Evolutionary conservation across 1,140 invertebrate species (phyloP), one percentile per base, ranked within the genome.

Genomic region (Patella vulgata): DNA sequence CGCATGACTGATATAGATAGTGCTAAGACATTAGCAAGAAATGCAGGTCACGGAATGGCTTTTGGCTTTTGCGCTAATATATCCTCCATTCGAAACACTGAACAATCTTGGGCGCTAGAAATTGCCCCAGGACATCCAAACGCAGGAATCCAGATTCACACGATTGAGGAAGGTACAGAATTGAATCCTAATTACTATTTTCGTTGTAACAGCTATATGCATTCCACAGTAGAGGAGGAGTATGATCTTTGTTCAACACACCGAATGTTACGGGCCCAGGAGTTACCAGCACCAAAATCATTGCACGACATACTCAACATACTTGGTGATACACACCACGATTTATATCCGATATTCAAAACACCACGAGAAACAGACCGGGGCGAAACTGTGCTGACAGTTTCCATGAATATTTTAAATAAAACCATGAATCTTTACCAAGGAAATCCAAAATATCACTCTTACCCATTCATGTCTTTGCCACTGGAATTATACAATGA

Each of bases 51-150:
- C 25, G 47, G 58, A 9, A n/a, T n/a, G 21, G 58, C 58, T 19
- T 59, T 51, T 19, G 58, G 46, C 19, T 59, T 59, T 39, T 52
- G 47, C 27, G 47, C 30, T n/a, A 59, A 59, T 36, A 3, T 59
- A 9, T 33, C 33, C 46, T 42, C 47, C 33, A 42, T n/a, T 14
- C 27, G 42, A 30, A 39, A 36, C 14, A 5, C 33, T 5, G 14
- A 47, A 1, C 5, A 14, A 3, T 51, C 51, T 46, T 19, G 28
- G 2, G 12, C 47, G 1, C 19, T 59, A 33, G 58, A 59, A 39
- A 36, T 59, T n/a, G 47, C 31, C 5, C 58, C 58, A 14, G 48
- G 25, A 5, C 23, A 52, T 4, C 36, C 46, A 3, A 14, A 30
- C n/a, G 25, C 47, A 2, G 8, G 19, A 8, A 25, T 59, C 25